Percentiles rank a stretch among this genome's conserved stretches.
phyloP scores from a whole-genome alignment of 2,888 invertebrate genomes.

The Coelinius sp. region DNA sequence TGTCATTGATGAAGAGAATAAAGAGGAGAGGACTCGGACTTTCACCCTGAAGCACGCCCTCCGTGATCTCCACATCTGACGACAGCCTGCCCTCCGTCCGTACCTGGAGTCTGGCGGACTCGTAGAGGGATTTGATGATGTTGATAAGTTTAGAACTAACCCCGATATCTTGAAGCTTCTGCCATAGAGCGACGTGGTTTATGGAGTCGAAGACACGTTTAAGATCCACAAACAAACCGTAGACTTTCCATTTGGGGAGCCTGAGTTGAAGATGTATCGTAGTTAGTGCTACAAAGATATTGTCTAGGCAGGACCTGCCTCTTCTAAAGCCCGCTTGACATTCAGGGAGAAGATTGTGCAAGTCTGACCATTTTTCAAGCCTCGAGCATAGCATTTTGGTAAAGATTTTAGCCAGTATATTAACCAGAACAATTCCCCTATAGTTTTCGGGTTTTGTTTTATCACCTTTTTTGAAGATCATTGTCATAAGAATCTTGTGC shows the following conservation, averaged over 20 bases:
- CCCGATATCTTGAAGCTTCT: conserved; percentile 35
- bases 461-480: conserved; percentile 42
- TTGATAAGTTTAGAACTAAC: background rate
- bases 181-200: background rate
- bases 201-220: conserved; percentile 43
- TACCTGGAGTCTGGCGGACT: conserved; percentile 32
- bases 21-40: no score
- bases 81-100: conserved; percentile 17
- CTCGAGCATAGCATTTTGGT: conserved; percentile 30
- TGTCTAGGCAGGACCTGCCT: conserved; percentile 41
- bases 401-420: conserved; percentile 42
- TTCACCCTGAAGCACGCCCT: background rate
- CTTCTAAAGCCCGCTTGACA: conserved; percentile 46
- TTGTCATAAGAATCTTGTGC: background rate
- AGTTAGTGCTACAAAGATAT: conserved; percentile 43
- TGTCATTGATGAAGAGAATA: no score
- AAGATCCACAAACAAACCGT: conserved; percentile 43
- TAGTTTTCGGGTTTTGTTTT: conserved; percentile 40
- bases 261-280: conserved; percentile 21
- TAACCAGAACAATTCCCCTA: conserved; percentile 45
- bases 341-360: conserved; percentile 40
- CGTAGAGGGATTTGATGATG: conserved; percentile 24
- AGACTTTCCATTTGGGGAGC: background rate
- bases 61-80: background rate
- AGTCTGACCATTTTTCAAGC: conserved; percentile 38